Base-by-base conservation (phyloP, 2,113 vertebrate genomes). In the Zonotrichia leucophrys region DNA sequence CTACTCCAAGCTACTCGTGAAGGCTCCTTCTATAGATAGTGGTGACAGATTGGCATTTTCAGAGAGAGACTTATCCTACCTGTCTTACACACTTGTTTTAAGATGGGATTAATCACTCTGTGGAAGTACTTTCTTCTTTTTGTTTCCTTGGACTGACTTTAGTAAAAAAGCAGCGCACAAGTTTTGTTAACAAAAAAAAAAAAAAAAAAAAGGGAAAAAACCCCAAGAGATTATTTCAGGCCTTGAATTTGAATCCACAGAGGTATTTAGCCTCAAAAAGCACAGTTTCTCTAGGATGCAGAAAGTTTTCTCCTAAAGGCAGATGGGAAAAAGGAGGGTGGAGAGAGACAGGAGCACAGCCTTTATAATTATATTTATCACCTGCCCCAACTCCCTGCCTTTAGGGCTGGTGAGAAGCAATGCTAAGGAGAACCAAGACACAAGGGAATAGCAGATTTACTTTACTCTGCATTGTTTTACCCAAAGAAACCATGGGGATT, bases 1-100 rank as follows among this genome's bases (percentile, higher is more conserved):
- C 96, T 97, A 97, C 96, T 97, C 96, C 56, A 91, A 96, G 95
- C 60, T 94, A 89, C 91, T 96, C 74, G 73, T 97, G 96, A 97
- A 96, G 86, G 47, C 83, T 97, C 83, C 83, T 96, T 95, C 96
- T 96, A 97, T 94, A 97, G 89, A 97, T 96, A 96, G 95, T 95
- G 95, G 92, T 96, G 94, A 94, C 95, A 97, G 96, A 97, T 97
- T 96, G 95, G 89, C 92, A 92, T 96, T 95, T 97, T 93, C 94
- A 92, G 91, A 93, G 20, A 90, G 81, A 96, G 56, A 92, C 47
- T 94, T 94, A 81, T 78, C 94, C 96, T 97, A 97, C 96, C 96
- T 97, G 96, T 97, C 94, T 97, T 97, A 94, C 96, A 97, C 96
- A 82, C 94, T 96, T 95, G 95, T 55, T 95, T 93, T 70, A 95